Base-by-base conservation (phyloP, 2,888 invertebrate species). In the Exocentrus adspersus region DNA sequence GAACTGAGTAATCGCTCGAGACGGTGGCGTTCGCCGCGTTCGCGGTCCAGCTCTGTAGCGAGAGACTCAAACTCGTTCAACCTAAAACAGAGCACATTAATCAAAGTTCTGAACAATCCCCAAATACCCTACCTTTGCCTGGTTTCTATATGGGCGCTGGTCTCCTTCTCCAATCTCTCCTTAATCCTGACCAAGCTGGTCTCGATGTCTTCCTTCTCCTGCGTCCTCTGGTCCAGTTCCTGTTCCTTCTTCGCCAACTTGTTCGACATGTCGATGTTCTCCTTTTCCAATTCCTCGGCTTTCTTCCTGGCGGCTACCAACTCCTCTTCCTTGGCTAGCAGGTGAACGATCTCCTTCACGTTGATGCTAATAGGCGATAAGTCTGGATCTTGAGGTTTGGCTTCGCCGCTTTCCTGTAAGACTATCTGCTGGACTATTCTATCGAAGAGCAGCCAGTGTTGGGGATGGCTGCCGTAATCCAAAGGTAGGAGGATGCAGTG, bases 361-460 rank as follows among this genome's bases (percentile, higher is more conserved):
- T 97, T 94, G 64, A 97, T 94, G 63, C 93, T 90, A 19, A 96
- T 86, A 0, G 95, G 93, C 0, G 93, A 88, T 10, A 93, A 89
- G 77, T 97, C 97, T 2, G 94, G 94, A 80, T 97, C 92, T 75
- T 90, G 89, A 81, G 61, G 30, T 53, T 24, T 19, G 9, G 42
- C 17, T 14, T 19, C 28, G 1, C 30, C 80, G 42, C 75, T 79
- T 76, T 90, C 90, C 83, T 97, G 97, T 51, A 97, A 84, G 48
- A 95, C 91, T 21, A 98, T 89, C 82, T 98, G 98, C 81, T 98
- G 98, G 16, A 94, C 91, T 64, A 98, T 73, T 67, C 97, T 90
- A 83, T 98, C 98, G 79, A 98, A 90, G 59, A 98, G 87, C 30
- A 96, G 83, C 97, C 98, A 98, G 80, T 97, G 93, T 77, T 96